Evolutionary conservation across 2,797 vertebrate species (phyloP).

Genomic region (Vultur gryphus): DNA sequence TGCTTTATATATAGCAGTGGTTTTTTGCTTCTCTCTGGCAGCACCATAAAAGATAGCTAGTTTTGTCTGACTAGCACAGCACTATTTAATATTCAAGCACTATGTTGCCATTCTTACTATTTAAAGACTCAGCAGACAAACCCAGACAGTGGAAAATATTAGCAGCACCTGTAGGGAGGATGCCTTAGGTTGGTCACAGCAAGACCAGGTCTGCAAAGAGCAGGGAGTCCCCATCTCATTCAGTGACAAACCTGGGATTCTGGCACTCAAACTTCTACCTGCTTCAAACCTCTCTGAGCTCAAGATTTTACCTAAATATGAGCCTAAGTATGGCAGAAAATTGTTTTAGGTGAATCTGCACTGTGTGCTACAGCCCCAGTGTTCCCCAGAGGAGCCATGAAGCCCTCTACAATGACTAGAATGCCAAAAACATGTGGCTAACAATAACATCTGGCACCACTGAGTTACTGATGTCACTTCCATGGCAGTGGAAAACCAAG

Average conservation of each 20-base stretch:
- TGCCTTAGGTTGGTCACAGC: not conserved
- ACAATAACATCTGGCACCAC: not conserved
- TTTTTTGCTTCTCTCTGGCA: not conserved
- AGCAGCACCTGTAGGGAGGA: not conserved
- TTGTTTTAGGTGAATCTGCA: not conserved
- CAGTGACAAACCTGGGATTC: not conserved
- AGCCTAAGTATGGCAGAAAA: not conserved
- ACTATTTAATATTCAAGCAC: not conserved
- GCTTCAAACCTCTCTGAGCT: not conserved
- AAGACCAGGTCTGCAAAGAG: not conserved
- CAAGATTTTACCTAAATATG: not conserved
- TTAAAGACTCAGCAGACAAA: not conserved
- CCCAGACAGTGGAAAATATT: not conserved
- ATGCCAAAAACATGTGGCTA: not conserved
- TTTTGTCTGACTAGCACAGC: not conserved
- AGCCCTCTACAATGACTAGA: not conserved
- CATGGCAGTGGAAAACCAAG: not conserved
- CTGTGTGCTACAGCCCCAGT: not conserved
- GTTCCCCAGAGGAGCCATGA: not conserved
- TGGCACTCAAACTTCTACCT: not conserved
- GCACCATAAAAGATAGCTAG: not conserved
- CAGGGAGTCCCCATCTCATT: fast-evolving
- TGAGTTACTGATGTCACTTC: not conserved
- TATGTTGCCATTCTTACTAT: not conserved
- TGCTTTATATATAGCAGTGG: not conserved